Percentiles rank a stretch among this genome's conserved stretches.
These are phyloP conservation scores for Azemiops feae DNA, from an alignment of 2,113 vertebrate species.

Conservation along the genomic window DNA sequence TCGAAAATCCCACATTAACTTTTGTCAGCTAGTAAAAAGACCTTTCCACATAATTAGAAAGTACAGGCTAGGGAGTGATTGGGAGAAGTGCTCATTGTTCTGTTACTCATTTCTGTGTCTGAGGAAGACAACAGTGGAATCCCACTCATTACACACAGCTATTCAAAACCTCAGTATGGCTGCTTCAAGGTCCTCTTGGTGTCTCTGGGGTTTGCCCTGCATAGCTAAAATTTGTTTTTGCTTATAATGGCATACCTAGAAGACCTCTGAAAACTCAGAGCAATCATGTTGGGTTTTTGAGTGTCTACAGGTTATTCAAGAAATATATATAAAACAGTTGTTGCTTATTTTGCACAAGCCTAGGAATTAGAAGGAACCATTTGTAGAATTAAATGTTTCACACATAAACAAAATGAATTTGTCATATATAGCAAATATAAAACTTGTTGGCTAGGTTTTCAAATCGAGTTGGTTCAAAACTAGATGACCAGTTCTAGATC, in stretches of 20 bases:
- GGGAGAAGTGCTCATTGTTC: not conserved
- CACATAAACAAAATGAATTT: constrained; percentile 27
- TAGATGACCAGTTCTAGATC: not conserved
- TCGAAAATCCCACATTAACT: no score
- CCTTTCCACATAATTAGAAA: not conserved
- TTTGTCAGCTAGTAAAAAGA: not conserved
- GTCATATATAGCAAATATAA: not conserved
- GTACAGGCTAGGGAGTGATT: not conserved
- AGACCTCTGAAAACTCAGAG: not conserved
- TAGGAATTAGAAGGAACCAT: not conserved
- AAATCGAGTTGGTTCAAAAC: not conserved
- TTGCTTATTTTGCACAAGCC: not conserved
- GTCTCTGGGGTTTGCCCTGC: not conserved
- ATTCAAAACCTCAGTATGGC: not conserved
- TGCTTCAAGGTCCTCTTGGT: not conserved
- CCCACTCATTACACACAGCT: not conserved
- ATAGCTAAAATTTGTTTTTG: not conserved
- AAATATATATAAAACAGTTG: not conserved
- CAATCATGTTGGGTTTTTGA: not conserved
- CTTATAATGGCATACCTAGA: not conserved
- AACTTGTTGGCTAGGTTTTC: not conserved
- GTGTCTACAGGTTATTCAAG: not conserved
- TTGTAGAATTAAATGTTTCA: not conserved
- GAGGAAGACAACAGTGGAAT: not conserved
- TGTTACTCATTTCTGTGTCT: not conserved